Base-by-base conservation (phyloP, 2,797 vertebrate species). In the Crax fasciolata region DNA sequence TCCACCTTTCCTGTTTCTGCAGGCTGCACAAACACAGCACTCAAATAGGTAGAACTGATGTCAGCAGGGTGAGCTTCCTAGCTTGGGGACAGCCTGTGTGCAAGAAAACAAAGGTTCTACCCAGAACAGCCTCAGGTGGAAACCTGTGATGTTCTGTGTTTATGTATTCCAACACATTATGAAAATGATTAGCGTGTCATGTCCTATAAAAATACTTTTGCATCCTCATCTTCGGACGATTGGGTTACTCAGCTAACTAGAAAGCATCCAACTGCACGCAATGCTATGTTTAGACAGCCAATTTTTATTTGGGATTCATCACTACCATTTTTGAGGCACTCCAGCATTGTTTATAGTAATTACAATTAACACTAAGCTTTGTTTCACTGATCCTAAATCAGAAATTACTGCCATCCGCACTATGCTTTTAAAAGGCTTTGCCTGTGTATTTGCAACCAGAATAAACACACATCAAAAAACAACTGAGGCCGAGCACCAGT, bases 1-100 rank as follows among this genome's bases (percentile, higher is more conserved):
- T 92, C 87, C 78, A 94, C 90, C 87, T 92, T 94, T 89, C 87
- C 90, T 90, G 89, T 93, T 93, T 93, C 93, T 92, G 90, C 35
- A 80, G 76, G 79, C 73, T 94, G 82, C 78, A 92, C 87, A 97
- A 96, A 96, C 90, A 95, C 46, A 41, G 78, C 1, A 0, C 54
- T 61, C 32, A 25, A 66, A 80, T 1, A 87, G 78, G 68, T 58
- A 83, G 49, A 70, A 85, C 78, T 84, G 65, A 21, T 87, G 65
- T 67, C 30, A 20, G 58, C 82, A 80, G 39, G 30, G 28, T 39
- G 51, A 94, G 63, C n/a, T 78, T 75, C 89, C 89, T 44, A 10
- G 2, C 62, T 20, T 35, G 59, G 11, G 35, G 24, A 79, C 32
- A 87, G 18, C 23, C n/a, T 30, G 27, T 54, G 46, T 43, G 72